phyloP scores from a whole-genome alignment of 2,888 invertebrate species.

The Megamerina dolium region DNA sequence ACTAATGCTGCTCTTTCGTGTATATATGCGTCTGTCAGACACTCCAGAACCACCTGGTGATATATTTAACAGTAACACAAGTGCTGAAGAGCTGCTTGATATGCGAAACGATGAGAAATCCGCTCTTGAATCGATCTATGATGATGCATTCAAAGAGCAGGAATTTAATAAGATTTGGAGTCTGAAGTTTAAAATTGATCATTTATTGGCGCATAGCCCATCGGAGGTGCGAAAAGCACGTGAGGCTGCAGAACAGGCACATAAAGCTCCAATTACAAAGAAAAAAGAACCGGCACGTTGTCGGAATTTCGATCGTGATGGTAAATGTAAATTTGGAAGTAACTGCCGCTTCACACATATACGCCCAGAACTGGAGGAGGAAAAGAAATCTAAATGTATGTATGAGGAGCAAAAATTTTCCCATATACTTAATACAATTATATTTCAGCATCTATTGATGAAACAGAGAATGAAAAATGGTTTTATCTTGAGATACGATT shows the following conservation, averaged over 20 bases:
- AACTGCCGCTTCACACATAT: conserved; percentile 72
- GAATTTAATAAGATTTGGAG: conserved; percentile 66
- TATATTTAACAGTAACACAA: conserved; percentile 20
- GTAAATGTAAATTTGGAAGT: conserved; percentile 65
- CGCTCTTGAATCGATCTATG: conserved; percentile 73
- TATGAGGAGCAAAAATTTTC: neutral
- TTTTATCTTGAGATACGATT: conserved; percentile 72
- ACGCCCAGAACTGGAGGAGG: conserved; percentile 37
- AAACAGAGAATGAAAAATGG: conserved; percentile 48
- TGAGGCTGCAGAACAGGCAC: conserved; percentile 45
- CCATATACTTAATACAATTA: neutral
- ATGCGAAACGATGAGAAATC: conserved; percentile 67
- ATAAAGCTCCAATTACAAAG: conserved; percentile 20
- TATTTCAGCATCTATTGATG: conserved; percentile 23
- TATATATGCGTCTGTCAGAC: conserved; percentile 54
- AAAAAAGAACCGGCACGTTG: conserved; percentile 47
- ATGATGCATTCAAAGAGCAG: conserved; percentile 61
- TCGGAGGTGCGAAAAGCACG: conserved; percentile 49
- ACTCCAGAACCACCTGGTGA: conserved; percentile 9
- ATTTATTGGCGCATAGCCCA: conserved; percentile 55
- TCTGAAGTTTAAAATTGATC: conserved; percentile 62
- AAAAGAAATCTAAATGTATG: conserved; percentile 9
- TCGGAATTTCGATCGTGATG: conserved; percentile 54
- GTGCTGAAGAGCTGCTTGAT: conserved; percentile 56
- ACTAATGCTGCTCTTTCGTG: conserved; percentile 62